phyloP scores from a whole-genome alignment of 2,113 vertebrate genomes.

The Haemorhous mexicanus region DNA sequence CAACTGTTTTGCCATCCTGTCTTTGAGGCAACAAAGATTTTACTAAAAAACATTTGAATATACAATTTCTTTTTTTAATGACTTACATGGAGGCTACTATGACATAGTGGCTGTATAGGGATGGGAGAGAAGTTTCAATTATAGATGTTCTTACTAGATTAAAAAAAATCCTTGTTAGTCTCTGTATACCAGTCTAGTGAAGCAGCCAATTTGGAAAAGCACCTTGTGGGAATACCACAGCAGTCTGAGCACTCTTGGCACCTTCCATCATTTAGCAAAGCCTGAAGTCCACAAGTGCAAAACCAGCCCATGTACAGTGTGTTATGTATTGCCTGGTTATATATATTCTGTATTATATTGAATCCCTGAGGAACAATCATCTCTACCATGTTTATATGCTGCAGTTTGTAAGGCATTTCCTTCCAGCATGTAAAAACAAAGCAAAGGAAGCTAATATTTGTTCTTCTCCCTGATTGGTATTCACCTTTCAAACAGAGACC shows the following conservation, averaged over 20 bases:
- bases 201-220: conserved; percentile 59
- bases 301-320: neutral
- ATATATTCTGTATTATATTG: neutral
- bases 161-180: conserved; percentile 41
- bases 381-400: neutral
- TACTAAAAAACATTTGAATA: conserved; percentile 46
- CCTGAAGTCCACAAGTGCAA: conserved; percentile 27
- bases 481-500: neutral
- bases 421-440: neutral
- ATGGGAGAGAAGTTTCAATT: conserved; percentile 30
- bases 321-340: neutral
- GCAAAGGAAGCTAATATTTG: neutral
- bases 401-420: neutral
- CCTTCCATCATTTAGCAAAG: conserved; percentile 15
- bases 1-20: conserved; percentile 45
- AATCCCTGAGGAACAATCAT: neutral
- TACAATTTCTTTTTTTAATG: conserved; percentile 19
- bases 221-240: conserved; percentile 44
- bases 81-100: conserved; percentile 26
- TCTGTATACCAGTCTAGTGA: conserved; percentile 60
- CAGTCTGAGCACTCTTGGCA: conserved; percentile 47
- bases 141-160: conserved; percentile 52
- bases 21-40: conserved; percentile 42
- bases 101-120: conserved; percentile 16
- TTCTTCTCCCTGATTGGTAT: neutral